Base-by-base conservation (phyloP, 2,888 invertebrate genomes). In the Eupithecia insigniata region DNA sequence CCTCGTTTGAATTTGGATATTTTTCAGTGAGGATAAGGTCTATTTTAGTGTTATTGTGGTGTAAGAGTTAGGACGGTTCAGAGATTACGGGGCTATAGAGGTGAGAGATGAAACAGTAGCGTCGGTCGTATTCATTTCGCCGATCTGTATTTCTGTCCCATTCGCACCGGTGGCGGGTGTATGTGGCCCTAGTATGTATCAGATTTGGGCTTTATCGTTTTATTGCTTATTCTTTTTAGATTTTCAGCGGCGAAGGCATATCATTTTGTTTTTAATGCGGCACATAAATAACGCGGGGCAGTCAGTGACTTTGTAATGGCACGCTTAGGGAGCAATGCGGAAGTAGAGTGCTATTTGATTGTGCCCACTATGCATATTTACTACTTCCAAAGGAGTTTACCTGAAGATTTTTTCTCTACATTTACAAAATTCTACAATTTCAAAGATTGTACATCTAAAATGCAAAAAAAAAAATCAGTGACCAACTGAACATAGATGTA, bases 221-320 rank as follows among this genome's bases (percentile, higher is more conserved):
- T 94, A 94, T 93, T 93, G 94, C 94, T 92, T 94, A 94, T 94
- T 94, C 93, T 94, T 94, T 93, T 94, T 94, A 93, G 93, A 94
- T 94, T 94, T 94, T 93, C 93, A 93, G 91, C 91, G 89, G 92
- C 90, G 92, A 89, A 92, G 91, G 93, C 93, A 92, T 93, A 94
- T 93, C 93, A 93, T 93, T 94, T 92, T 92, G 92, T 92, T 93
- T 94, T 94, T 93, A 93, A 94, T 93, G 92, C 85, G 87, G 86
- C 82, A 82, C 90, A 92, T 94, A 93, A 93, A 93, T 93, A 93
- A 93, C 90, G 78, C 87, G 85, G 89, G 87, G 88, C 90, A 89
- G 90, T 88, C 86, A 90, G 85, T 87, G 90, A 89, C 92, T 92
- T 84, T 89, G 88, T 92, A 92, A 92, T 92, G 91, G 92, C 81